Conservation (phyloP, 1,140 invertebrate genomes). For the Drosophila nannoptera region DNA sequence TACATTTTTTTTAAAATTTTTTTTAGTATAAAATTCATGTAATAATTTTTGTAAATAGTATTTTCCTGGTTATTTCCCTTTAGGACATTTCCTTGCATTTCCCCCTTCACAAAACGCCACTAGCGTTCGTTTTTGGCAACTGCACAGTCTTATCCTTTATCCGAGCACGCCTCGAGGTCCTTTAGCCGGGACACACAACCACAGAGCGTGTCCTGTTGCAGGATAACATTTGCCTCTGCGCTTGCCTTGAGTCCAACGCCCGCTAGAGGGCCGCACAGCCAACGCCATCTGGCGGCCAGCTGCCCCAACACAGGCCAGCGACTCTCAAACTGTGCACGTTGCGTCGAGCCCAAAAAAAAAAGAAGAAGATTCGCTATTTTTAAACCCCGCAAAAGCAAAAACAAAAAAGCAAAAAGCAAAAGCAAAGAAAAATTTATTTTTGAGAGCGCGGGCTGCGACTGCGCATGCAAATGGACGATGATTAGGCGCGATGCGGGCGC, state of each 20-base stretch:
- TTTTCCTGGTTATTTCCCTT: not conserved
- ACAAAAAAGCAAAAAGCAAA: constrained; percentile 20
- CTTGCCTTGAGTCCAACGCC: not conserved
- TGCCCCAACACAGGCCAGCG: constrained; percentile 3
- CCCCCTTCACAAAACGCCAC: not conserved
- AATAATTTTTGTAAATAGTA: no score
- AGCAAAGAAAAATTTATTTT: not conserved
- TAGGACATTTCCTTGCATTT: not conserved
- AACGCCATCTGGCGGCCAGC: constrained; percentile 30
- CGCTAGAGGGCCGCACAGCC: constrained; percentile 10
- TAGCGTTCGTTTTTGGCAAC: not conserved
- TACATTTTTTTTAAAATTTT: no score
- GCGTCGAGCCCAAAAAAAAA: constrained; percentile 8
- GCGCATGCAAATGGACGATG: constrained; percentile 65
- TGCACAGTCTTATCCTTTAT: not conserved
- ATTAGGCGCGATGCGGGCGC: constrained; percentile 51
- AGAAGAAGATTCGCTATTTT: constrained; percentile 34
- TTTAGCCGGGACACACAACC: constrained; percentile 1
- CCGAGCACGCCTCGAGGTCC: not conserved
- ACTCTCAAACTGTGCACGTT: constrained; percentile 33
- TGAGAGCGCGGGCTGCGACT: constrained; percentile 12
- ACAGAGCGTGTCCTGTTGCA: not conserved
- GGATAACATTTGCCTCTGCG: not conserved
- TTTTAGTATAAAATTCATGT: no score
- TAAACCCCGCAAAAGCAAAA: constrained; percentile 52